Evolutionary conservation across 1,140 invertebrate genomes (phyloP).

Genomic region (Steinernema feltiae): DNA sequence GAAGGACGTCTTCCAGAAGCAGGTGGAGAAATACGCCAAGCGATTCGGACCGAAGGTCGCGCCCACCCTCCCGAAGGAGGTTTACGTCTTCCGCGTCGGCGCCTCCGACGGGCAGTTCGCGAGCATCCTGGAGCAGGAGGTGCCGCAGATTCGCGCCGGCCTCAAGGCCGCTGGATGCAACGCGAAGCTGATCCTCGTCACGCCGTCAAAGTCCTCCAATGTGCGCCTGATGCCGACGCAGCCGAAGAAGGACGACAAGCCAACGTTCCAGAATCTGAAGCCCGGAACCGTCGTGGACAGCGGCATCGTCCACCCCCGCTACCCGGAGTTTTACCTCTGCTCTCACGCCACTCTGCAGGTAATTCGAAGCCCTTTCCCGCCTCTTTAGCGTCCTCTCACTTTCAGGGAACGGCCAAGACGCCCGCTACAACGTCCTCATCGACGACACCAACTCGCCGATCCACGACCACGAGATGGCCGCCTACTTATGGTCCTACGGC

Average conservation of each 20-base stretch:
- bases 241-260: not conserved
- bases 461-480: not conserved
- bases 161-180: slow-evolving; percentile 1
- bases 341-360: not conserved
- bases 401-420: not conserved
- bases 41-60: not conserved
- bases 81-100: not conserved
- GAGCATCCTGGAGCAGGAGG: not conserved
- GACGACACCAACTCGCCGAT: not conserved
- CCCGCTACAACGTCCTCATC: slow-evolving; percentile 1
- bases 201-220: not conserved
- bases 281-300: not conserved
- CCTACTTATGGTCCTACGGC: not conserved
- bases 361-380: not conserved
- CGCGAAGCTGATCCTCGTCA: not conserved
- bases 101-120: not conserved
- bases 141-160: not conserved
- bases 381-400: not conserved
- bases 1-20: not conserved
- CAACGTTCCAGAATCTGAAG: not conserved
- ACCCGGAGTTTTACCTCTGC: not conserved
- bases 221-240: not conserved
- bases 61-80: slow-evolving; percentile 10
- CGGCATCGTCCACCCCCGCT: not conserved
- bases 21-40: not conserved